phyloP scores from a whole-genome alignment of 2,888 invertebrate species.

The Caenorhabditis imperialis region DNA sequence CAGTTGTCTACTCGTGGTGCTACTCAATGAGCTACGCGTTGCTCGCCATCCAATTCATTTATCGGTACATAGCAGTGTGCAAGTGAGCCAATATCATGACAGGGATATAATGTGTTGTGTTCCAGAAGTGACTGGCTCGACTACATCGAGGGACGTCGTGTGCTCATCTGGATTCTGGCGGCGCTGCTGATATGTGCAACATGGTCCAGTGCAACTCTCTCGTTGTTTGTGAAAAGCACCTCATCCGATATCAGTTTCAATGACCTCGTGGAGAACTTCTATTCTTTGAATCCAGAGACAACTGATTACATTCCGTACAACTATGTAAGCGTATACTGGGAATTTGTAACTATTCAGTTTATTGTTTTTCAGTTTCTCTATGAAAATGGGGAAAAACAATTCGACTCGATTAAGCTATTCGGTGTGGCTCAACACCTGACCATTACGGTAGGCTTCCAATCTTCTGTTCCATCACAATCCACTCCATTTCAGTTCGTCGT shows the following conservation, averaged over 20 bases:
- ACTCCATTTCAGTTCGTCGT: slow-evolving; percentile 8
- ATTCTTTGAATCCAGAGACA: neutral
- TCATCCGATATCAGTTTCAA: neutral
- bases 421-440: slow-evolving; percentile 11
- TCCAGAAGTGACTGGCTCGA: slow-evolving; percentile 8
- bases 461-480: too few relatives aligned
- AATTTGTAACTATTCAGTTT: neutral
- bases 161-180: slow-evolving; percentile 3
- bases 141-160: slow-evolving; percentile 4
- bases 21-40: slow-evolving; percentile 15
- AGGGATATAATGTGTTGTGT: neutral
- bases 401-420: slow-evolving; percentile 1
- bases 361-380: slow-evolving; percentile 4
- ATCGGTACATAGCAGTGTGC: slow-evolving; percentile 18
- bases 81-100: neutral
- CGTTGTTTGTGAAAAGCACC: neutral
- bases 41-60: slow-evolving; percentile 9
- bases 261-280: neutral
- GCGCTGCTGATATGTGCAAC: neutral
- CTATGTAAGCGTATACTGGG: slow-evolving; percentile 11
- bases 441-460: neutral
- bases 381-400: neutral
- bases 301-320: slow-evolving; percentile 19
- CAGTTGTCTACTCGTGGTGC: slow-evolving; percentile 9
- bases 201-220: neutral